These are phyloP conservation scores for Riparia riparia DNA, from an alignment of 2,113 vertebrate species.

Conservation along the genomic window DNA sequence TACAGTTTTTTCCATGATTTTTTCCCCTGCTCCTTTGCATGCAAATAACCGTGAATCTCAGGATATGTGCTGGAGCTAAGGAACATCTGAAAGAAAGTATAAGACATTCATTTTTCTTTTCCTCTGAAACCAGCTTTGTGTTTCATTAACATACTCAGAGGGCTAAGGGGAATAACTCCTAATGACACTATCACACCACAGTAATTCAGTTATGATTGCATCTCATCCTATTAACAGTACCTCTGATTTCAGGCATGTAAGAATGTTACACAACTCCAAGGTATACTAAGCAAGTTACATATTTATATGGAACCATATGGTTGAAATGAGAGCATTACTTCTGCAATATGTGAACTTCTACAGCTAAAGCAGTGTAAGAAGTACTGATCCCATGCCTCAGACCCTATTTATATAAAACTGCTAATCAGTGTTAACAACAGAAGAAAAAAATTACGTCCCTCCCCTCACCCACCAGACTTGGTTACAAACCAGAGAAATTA, in stretches of 20 bases:
- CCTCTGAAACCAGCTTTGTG: neutral
- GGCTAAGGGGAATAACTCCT: neutral
- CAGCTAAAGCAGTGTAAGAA: slow-evolving; percentile 18
- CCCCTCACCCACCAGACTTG: neutral
- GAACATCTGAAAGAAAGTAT: slow-evolving; percentile 85
- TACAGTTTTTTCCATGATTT: slow-evolving; percentile 96
- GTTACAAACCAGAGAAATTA: neutral
- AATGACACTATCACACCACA: neutral
- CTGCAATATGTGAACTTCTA: slow-evolving; percentile 7
- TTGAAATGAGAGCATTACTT: slow-evolving; percentile 46
- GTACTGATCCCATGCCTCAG: neutral
- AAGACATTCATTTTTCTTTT: neutral
- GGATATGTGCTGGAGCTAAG: slow-evolving; percentile 93
- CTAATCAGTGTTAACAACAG: neutral
- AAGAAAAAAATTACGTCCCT: neutral
- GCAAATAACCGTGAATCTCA: slow-evolving; percentile 93
- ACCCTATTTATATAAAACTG: slow-evolving; percentile 24
- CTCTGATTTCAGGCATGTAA: neutral
- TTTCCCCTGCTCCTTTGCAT: slow-evolving; percentile 91
- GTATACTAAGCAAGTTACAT: neutral
- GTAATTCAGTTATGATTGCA: neutral
- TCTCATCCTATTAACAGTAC: neutral
- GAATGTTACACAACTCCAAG: slow-evolving; percentile 14
- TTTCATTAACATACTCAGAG: neutral
- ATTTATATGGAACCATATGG: slow-evolving; percentile 35